A percentile compares a stretch with the other conserved stretches of the same genome.
Conservation (phyloP, 1,140 invertebrate genomes). For the Bombus pascuorum region DNA sequence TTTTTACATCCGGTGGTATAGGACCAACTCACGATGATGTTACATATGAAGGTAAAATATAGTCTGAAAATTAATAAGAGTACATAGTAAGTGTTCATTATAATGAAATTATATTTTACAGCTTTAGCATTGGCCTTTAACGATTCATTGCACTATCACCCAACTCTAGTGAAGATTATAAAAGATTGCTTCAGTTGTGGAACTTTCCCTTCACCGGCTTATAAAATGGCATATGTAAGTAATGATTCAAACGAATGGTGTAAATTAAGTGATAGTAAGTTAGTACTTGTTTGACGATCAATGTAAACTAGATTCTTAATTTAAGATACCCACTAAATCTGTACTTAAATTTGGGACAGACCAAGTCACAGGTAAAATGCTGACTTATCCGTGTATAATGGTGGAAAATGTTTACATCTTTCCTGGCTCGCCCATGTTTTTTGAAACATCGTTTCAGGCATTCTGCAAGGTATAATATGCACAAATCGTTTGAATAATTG, state of each 20-base stretch:
- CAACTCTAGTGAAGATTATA: conserved; percentile 85
- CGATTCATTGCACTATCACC: conserved; percentile 84
- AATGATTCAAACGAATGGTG: background rate
- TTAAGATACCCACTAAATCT: conserved; percentile 81
- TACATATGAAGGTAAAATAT: conserved; percentile 87
- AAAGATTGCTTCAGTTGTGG: conserved; percentile 77
- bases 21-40: conserved; percentile 94
- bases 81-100: background rate
- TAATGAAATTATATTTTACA: conserved; percentile 52
- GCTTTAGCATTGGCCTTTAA: conserved; percentile 88
- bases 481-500: background rate
- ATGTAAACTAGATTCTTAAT: background rate
- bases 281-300: background rate
- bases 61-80: background rate
- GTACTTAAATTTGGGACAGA: conserved; percentile 80
- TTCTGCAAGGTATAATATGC: conserved; percentile 75
- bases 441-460: conserved; percentile 84
- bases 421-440: conserved; percentile 89
- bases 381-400: conserved; percentile 86
- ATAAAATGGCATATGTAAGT: conserved; percentile 81
- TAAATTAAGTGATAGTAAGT: background rate
- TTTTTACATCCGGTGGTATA: conserved; percentile 91
- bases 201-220: conserved; percentile 77
- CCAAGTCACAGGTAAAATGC: conserved; percentile 62
- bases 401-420: conserved; percentile 90